Percentiles rank a stretch among this genome's conserved stretches.
These are phyloP conservation scores for Thereuonema tuberculata DNA, from an alignment of 1,140 invertebrate species.

Conservation along the genomic window DNA sequence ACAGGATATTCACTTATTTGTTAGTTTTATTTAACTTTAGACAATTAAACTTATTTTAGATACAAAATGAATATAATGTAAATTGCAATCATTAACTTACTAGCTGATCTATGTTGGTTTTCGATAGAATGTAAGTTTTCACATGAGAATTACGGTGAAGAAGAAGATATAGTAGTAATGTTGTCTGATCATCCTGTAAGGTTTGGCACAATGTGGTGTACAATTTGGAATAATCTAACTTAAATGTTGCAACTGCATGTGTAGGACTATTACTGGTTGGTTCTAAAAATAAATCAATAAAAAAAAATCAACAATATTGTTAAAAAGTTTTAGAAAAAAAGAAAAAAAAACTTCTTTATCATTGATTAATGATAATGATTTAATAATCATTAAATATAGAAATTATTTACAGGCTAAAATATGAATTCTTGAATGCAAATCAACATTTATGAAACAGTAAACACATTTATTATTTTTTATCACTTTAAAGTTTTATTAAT, in stretches of 20 bases:
- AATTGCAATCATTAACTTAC: conserved; percentile 44
- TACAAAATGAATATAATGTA: neutral
- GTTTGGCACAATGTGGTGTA: conserved; percentile 69
- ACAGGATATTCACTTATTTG: too few species aligned
- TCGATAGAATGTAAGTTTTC: conserved; percentile 69
- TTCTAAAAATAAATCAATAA: too few species aligned
- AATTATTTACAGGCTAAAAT: too few species aligned
- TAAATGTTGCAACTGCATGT: conserved; percentile 47
- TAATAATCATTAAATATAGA: too few species aligned
- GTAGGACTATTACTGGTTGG: conserved; percentile 28
- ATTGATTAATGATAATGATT: too few species aligned
- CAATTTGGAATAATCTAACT: conserved; percentile 60
- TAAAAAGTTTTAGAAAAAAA: too few species aligned
- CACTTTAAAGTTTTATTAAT: too few species aligned
- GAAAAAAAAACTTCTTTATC: too few species aligned
- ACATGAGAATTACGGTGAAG: conserved; percentile 81
- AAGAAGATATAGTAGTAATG: conserved; percentile 82
- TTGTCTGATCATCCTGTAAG: conserved; percentile 77
- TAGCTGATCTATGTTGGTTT: conserved; percentile 74
- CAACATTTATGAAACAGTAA: too few species aligned
- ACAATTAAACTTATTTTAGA: neutral
- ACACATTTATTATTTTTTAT: too few species aligned
- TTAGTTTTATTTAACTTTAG: neutral
- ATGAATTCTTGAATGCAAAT: too few species aligned
- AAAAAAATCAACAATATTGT: too few species aligned